These are phyloP conservation scores for Callospermophilus lateralis DNA, from an alignment of 2,113 vertebrate species.

Conservation along the genomic window DNA sequence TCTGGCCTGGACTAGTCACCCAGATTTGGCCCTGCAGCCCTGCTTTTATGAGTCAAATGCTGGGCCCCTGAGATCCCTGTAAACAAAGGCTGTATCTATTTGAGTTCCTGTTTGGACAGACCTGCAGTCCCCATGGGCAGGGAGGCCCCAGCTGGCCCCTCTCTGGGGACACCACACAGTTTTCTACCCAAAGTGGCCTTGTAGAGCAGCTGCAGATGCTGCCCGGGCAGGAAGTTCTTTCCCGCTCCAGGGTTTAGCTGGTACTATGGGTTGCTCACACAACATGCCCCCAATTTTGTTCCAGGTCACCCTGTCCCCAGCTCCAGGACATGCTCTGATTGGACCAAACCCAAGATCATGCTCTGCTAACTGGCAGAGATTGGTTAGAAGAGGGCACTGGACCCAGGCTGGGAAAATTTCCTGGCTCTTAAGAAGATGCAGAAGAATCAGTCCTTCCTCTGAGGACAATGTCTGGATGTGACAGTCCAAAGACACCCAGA, in stretches of 20 bases:
- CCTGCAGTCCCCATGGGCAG: too few relatives aligned
- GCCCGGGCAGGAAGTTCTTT: too few relatives aligned
- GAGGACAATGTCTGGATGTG: not conserved
- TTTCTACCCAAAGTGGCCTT: not conserved
- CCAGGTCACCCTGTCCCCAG: too few relatives aligned
- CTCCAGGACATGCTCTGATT: not conserved
- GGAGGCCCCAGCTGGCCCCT: too few relatives aligned
- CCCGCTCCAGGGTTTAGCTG: not conserved
- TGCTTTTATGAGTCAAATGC: not conserved
- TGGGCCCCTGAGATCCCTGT: not conserved
- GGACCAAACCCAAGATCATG: not conserved
- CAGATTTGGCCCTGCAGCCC: not conserved
- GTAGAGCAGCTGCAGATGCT: not conserved
- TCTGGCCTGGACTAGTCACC: too few relatives aligned
- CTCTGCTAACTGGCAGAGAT: not conserved
- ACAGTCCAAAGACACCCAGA: too few relatives aligned
- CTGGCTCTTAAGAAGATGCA: not conserved
- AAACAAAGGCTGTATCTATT: not conserved
- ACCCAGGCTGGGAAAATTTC: not conserved
- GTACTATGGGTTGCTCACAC: not conserved
- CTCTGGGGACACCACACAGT: rapidly evolving
- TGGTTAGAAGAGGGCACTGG: not conserved
- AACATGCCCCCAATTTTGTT: not conserved
- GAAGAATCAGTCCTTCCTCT: not conserved
- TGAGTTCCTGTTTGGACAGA: rapidly evolving